Evolutionary conservation across 1,140 invertebrate species (phyloP), one percentile per base, ranked within the genome.

Genomic region (Drosophila serrata): DNA sequence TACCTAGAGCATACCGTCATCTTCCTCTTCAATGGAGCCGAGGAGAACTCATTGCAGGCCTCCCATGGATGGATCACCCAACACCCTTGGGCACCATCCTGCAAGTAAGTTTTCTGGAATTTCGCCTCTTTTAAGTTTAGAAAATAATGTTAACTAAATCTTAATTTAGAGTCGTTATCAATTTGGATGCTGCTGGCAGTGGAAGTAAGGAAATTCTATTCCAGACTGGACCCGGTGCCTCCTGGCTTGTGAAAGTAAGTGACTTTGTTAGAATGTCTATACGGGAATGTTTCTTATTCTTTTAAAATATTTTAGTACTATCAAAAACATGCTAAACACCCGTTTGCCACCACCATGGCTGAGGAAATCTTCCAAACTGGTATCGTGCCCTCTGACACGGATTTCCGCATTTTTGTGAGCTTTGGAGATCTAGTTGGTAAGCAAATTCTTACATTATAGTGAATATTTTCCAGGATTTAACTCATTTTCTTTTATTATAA

Each of bases 151-250:
- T 97, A 51, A n/a, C 17, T 96, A 97, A 82, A 97, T 17, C 1
- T 97, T n/a, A 8, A 17, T 3, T 17, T 42, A 94, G 95, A 90
- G 97, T 97, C 5, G 98, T 99, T 92, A 96, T 99, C 60, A 99
- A 99, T 94, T 93, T 99, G 64, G 98, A 99, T 94, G 97, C 98
- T 39, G 98, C 97, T 92, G 98, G 98, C 29, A 96, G 97, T 69
- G 98, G 98, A 33, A 98, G 98, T 11, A 94, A 97, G 81, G 98
- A 99, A 94, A 94, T 99, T 76, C 94, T 99, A 37, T 99, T 99
- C 93, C 98, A 99, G 94, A 96, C 97, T 70, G 98, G 98, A 35
- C 98, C 98, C 27, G 95, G 96, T 79, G 96, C 97, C 93, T 95
- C 97, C 1, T 98, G 98, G 97, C 95, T 99, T 37, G 93, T 98